These are phyloP conservation scores for Triops longicaudatus DNA, from an alignment of 1,140 invertebrate genomes.

Conservation along the genomic window DNA sequence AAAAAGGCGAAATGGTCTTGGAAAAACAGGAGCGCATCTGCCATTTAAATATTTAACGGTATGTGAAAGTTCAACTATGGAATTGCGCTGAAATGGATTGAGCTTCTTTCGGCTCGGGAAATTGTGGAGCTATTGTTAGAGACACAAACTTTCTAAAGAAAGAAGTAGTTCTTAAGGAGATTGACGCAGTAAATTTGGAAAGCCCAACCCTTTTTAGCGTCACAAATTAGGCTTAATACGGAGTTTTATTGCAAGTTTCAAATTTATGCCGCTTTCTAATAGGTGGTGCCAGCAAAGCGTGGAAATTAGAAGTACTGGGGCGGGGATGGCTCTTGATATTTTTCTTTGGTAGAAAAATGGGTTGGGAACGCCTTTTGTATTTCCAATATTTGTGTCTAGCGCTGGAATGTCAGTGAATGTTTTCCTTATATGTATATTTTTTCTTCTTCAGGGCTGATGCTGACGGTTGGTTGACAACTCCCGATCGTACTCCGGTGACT, in stretches of 20 bases:
- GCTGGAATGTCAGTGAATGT: background rate
- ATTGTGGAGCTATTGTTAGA: background rate
- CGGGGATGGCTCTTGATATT: background rate
- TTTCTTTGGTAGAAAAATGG: background rate
- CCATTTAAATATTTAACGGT: no score
- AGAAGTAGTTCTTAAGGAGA: background rate
- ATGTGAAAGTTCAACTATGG: no score
- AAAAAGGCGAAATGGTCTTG: no score
- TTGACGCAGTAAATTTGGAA: background rate
- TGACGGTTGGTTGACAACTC: conserved; percentile 22
- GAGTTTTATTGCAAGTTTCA: background rate
- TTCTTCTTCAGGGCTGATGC: background rate
- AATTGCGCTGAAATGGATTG: no score
- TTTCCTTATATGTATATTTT: background rate
- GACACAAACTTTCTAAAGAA: conserved; percentile 2
- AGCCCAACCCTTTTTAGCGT: conserved; percentile 14
- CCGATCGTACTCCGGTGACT: conserved; percentile 18
- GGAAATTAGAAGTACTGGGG: background rate
- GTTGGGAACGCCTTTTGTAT: no score
- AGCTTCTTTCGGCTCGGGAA: background rate
- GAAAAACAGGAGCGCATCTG: no score
- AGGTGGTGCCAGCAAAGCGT: background rate
- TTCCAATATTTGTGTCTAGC: no score
- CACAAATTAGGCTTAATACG: background rate
- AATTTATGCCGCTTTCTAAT: background rate